Percentiles rank a stretch among this genome's conserved stretches.
These are phyloP conservation scores for Drosophila triauraria DNA, from an alignment of 1,140 invertebrate genomes.

Conservation along the genomic window DNA sequence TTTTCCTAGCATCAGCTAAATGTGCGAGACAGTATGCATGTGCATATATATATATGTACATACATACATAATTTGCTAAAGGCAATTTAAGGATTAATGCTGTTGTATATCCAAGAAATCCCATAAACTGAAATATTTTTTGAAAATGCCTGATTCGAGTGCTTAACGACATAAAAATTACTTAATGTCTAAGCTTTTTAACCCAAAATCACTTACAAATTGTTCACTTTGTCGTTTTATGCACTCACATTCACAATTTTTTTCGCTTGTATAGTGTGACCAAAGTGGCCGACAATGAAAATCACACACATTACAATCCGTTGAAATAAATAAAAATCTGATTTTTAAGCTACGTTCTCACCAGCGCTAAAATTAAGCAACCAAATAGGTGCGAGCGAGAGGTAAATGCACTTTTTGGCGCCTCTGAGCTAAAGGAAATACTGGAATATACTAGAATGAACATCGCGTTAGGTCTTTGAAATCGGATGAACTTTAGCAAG, in stretches of 20 bases:
- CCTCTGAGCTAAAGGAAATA: no score
- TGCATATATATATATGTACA: not conserved
- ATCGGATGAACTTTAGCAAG: no score
- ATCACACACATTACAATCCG: slow-evolving; percentile 25
- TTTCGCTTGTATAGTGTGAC: slow-evolving; percentile 32
- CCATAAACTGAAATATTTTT: not conserved
- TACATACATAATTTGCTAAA: slow-evolving; percentile 6
- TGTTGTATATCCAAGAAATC: not conserved
- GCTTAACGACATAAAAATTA: not conserved
- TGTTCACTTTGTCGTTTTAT: slow-evolving; percentile 43
- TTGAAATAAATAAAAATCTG: slow-evolving; percentile 1
- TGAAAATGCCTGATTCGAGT: not conserved
- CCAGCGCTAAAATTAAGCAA: no score
- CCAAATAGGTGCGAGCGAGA: no score
- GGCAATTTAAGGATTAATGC: not conserved
- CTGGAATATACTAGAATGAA: no score
- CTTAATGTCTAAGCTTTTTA: not conserved
- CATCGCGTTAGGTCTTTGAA: no score
- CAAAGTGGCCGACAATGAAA: not conserved
- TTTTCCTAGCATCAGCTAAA: slow-evolving; percentile 22
- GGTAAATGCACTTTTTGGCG: no score
- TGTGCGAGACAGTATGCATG: slow-evolving; percentile 9
- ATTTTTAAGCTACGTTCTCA: no score
- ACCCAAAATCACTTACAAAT: slow-evolving; percentile 36
- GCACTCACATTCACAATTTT: slow-evolving; percentile 40